Evolutionary conservation across 2,888 invertebrate genomes (phyloP).

Genomic region (Glyphotaelius pellucidus): DNA sequence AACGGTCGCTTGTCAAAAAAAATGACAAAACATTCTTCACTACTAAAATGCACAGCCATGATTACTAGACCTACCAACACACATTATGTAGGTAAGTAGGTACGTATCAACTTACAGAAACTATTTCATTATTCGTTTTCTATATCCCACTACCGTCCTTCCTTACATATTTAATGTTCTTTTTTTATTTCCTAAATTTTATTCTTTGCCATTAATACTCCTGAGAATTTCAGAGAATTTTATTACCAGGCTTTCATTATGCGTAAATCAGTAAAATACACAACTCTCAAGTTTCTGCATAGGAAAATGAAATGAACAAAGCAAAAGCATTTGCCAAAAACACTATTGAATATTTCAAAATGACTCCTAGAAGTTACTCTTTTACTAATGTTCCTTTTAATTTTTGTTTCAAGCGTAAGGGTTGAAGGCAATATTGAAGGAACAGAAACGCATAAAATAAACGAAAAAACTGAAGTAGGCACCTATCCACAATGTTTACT

Average conservation of each 20-base stretch:
- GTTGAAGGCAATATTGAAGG: conserved; percentile 66
- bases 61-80: too few relatives aligned
- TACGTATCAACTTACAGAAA: not conserved
- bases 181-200: conserved; percentile 63
- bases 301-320: not conserved
- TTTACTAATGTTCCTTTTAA: not conserved
- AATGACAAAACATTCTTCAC: not conserved
- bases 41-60: too few relatives aligned
- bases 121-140: not conserved
- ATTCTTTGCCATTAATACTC: conserved; percentile 53
- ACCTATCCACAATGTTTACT: conserved; percentile 30
- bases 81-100: not conserved
- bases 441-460: conserved; percentile 63
- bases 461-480: conserved; percentile 45
- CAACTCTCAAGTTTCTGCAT: not conserved
- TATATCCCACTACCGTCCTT: conserved; percentile 19
- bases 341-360: not conserved
- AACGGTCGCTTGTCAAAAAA: not conserved
- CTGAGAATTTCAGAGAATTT: conserved; percentile 50
- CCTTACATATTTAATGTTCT: conserved; percentile 62
- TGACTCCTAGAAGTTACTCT: not conserved
- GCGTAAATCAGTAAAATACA: conserved; percentile 34
- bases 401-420: conserved; percentile 51
- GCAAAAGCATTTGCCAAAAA: not conserved
- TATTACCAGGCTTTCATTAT: conserved; percentile 22